Conservation (phyloP, 2,113 vertebrate species). For the Apistogramma diplotaenia region DNA sequence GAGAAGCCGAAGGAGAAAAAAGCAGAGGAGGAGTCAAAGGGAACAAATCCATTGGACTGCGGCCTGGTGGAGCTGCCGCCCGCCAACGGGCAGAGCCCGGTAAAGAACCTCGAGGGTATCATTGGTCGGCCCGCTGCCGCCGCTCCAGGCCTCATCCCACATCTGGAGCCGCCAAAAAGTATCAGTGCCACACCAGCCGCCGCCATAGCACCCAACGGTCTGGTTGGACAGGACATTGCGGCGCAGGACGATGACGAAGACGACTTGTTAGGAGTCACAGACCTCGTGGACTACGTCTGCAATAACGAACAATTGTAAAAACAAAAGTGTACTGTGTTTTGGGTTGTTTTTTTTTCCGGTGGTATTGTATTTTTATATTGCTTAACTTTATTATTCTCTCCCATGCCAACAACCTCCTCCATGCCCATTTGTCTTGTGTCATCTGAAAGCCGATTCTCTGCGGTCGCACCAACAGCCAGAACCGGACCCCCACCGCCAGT, state of each 20-base stretch:
- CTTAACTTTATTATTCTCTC: constrained; percentile 65
- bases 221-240: constrained; percentile 79
- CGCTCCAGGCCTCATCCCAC: constrained; percentile 7
- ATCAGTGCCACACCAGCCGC: constrained; percentile 63
- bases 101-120: constrained; percentile 81
- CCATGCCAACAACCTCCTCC: constrained; percentile 8
- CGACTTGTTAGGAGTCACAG: constrained; percentile 97
- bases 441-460: neutral
- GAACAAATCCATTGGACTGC: constrained; percentile 84
- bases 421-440: constrained; percentile 32
- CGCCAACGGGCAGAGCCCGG: constrained; percentile 88
- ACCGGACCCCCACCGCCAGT: constrained; percentile 62
- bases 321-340: constrained; percentile 46
- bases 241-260: constrained; percentile 94
- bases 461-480: constrained; percentile 24
- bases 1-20: constrained; percentile 71
- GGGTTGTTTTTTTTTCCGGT: constrained; percentile 8
- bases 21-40: constrained; percentile 85
- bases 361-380: constrained; percentile 76
- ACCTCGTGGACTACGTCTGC: constrained; percentile 99
- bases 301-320: constrained; percentile 98
- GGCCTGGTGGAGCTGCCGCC: constrained; percentile 84
- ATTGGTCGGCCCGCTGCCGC: neutral
- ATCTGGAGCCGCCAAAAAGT: constrained; percentile 81
- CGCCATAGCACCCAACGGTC: constrained; percentile 82